Conservation (phyloP, 1,140 invertebrate species). For the Agrilus planipennis region DNA sequence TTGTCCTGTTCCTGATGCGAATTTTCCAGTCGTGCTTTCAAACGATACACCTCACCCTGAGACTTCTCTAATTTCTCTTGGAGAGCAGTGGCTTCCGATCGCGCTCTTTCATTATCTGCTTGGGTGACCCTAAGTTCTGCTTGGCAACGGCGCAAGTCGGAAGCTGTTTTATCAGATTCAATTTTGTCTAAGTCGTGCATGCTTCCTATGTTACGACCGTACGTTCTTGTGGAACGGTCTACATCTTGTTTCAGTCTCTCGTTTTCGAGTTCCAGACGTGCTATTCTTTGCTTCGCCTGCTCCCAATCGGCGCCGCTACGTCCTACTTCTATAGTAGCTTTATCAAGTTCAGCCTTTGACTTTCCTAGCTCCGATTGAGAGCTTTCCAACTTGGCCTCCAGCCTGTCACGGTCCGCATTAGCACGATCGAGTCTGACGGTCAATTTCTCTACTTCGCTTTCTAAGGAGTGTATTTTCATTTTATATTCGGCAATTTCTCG, state of each 20-base stretch:
- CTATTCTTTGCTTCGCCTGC: constrained; percentile 71
- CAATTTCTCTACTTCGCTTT: constrained; percentile 85
- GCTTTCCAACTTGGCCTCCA: constrained; percentile 82
- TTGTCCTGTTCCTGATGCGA: constrained; percentile 88
- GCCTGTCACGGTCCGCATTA: constrained; percentile 76
- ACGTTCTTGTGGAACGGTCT: constrained; percentile 61
- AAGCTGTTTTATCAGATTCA: constrained; percentile 72
- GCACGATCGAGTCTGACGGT: constrained; percentile 76
- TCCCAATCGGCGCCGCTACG: constrained; percentile 82
- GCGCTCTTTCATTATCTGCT: constrained; percentile 75
- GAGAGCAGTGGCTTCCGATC: constrained; percentile 66
- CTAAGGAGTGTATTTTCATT: constrained; percentile 80
- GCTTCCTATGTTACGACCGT: constrained; percentile 61
- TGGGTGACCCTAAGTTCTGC: constrained; percentile 74
- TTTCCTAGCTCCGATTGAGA: constrained; percentile 88
- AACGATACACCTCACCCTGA: constrained; percentile 85
- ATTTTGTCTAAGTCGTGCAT: constrained; percentile 67
- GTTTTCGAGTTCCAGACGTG: constrained; percentile 78
- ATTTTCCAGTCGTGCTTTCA: constrained; percentile 88
- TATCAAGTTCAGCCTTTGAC: constrained; percentile 85
- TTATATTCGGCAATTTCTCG: constrained; percentile 91
- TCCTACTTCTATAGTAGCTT: constrained; percentile 77
- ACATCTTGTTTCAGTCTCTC: constrained; percentile 75
- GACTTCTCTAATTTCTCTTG: constrained; percentile 90
- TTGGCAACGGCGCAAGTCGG: constrained; percentile 73